Evolutionary conservation across 2,797 vertebrate species (phyloP), one percentile per base, ranked within the genome.

Genomic region (Halcyon chelicuti): DNA sequence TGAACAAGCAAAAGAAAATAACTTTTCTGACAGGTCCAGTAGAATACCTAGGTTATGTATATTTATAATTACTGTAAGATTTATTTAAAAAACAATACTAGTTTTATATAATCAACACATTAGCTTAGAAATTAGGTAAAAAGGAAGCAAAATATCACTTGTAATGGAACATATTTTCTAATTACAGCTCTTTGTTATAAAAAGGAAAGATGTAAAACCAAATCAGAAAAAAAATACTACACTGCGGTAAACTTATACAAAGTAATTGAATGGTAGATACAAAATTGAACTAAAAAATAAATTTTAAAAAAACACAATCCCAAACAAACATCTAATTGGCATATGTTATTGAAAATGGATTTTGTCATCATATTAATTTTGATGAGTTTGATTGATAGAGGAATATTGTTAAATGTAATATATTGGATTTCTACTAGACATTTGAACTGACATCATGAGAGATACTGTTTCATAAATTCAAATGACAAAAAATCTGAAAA

Each of bases 221-320:
- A 80, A 78, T 37, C 6, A 73, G 31, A 54, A 83, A 74, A 87
- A 89, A 87, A 37, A n/a, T 3, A 23, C 5, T 54, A 9, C 35
- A 25, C 7, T 63, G 18, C 13, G 58, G 6, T 62, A 29, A 70
- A 84, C 5, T 9, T 52, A 3, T 18, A n/a, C 13, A 31, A 86
- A 52, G 7, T 42, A 54, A n/a, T 2, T 12, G 7, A 88, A 84
- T 2, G 3, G 17, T 10, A 74, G n/a, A 46, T 49, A n/a, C 7
- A 68, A 46, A 63, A 46, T 14, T 37, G 23, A 93, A 28, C 7
- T 28, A 67, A 78, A 51, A 79, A 74, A 90, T 42, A 71, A 22
- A 54, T 35, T 31, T 44, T 19, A 44, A 71, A 75, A 87, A 29
- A 0, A 0, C 1, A 25, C 9, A 33, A 8, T 3, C 7, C 2